A percentile compares a stretch with the other conserved stretches of the same genome.
Evolutionary conservation across 2,113 vertebrate species (phyloP).

Genomic region (Eurystomus gularis): DNA sequence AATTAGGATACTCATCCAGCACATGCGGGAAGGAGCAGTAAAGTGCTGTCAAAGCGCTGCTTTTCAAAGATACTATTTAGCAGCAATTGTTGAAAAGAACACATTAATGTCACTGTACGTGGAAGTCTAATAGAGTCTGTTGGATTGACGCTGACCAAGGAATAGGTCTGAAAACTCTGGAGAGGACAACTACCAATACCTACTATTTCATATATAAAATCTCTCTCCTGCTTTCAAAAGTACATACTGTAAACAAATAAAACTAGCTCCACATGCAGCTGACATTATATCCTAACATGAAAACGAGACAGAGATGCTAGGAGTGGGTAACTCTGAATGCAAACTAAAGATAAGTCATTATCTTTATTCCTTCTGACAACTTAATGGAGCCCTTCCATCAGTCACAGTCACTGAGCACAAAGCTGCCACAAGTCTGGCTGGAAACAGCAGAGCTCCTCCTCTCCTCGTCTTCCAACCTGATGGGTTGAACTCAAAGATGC

Average conservation of each 20-base stretch:
- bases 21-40: not conserved
- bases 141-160: not conserved
- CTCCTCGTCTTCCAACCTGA: not conserved
- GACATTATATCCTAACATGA: not conserved
- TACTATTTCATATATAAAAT: not conserved
- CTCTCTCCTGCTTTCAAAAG: not conserved
- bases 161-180: not conserved
- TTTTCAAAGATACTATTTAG: not conserved
- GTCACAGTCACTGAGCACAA: constrained; percentile 54
- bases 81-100: not conserved
- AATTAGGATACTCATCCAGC: not conserved
- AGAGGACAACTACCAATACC: not conserved
- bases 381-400: constrained; percentile 72
- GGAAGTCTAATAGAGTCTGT: not conserved
- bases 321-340: not conserved
- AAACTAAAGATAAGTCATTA: constrained; percentile 53
- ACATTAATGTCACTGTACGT: not conserved
- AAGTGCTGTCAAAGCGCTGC: not conserved
- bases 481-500: not conserved
- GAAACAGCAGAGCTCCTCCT: not conserved
- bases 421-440: not conserved
- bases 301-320: not conserved
- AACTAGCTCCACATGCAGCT: not conserved
- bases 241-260: not conserved
- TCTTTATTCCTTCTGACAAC: constrained; percentile 63